These are phyloP conservation scores for Zoanthus sociatus DNA, from an alignment of 92 coral and sea anemone species.

Conservation along the genomic window DNA sequence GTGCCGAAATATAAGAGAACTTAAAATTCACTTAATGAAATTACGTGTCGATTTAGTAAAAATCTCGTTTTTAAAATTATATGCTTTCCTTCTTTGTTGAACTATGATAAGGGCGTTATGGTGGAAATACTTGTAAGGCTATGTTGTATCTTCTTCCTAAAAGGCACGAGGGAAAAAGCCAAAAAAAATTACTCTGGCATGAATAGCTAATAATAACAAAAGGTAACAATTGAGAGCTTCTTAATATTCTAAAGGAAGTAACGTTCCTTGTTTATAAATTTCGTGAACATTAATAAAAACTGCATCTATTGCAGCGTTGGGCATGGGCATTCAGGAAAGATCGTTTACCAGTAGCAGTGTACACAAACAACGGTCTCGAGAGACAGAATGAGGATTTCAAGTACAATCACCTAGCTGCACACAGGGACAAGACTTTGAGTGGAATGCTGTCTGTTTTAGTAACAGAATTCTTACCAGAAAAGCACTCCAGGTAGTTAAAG, in stretches of 20 bases:
- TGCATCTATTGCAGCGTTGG: slow-evolving; percentile 55
- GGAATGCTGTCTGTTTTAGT: slow-evolving; percentile 64
- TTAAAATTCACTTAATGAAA: background rate
- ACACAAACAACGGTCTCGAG: slow-evolving; percentile 71
- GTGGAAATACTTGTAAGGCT: slow-evolving; percentile 6
- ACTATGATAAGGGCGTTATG: background rate
- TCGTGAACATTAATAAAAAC: background rate
- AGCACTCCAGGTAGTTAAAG: background rate
- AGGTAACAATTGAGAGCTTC: background rate
- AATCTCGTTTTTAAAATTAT: background rate
- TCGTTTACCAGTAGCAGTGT: slow-evolving; percentile 42
- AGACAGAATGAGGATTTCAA: slow-evolving; percentile 62
- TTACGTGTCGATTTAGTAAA: background rate
- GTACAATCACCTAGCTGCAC: slow-evolving; percentile 41
- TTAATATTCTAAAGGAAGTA: background rate
- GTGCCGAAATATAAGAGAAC: background rate
- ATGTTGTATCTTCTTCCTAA: background rate
- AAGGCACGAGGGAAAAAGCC: background rate
- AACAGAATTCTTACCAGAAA: slow-evolving; percentile 62
- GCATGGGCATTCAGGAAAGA: slow-evolving; percentile 62
- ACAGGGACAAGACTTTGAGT: slow-evolving; percentile 52
- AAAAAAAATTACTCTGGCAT: background rate
- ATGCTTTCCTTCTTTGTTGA: background rate
- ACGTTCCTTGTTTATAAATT: background rate
- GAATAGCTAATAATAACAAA: background rate